phyloP scores from a whole-genome alignment of 2,797 vertebrate species.

The Parauchenoglanis ngamensis region DNA sequence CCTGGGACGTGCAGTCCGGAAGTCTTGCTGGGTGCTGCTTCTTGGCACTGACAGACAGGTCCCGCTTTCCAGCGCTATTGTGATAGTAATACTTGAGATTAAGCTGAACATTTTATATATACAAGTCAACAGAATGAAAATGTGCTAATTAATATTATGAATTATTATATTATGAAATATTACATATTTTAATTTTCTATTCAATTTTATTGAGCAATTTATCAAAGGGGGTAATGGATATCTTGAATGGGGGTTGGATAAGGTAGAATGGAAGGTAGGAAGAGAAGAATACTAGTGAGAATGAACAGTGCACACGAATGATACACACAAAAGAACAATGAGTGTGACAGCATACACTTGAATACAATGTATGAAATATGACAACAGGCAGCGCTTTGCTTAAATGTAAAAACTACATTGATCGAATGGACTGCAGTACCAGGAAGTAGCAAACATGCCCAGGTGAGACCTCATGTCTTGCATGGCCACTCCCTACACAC shows the following conservation, averaged over 20 bases:
- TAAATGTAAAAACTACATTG: constrained; percentile 44
- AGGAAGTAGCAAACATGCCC: constrained; percentile 46
- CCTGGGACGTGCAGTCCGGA: too few relatives aligned
- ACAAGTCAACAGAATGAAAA: not conserved
- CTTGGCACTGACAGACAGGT: too few relatives aligned
- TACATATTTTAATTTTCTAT: not conserved
- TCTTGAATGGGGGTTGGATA: not conserved
- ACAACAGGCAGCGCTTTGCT: constrained; percentile 30
- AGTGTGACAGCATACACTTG: constrained; percentile 6
- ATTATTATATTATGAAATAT: not conserved
- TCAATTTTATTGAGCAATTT: constrained; percentile 51
- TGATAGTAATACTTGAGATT: not conserved
- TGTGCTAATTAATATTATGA: not conserved
- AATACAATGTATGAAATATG: constrained; percentile 17
- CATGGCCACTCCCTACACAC: not conserved
- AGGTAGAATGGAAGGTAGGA: not conserved
- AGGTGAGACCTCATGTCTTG: constrained; percentile 25
- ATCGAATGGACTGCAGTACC: constrained; percentile 48
- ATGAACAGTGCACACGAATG: not conserved
- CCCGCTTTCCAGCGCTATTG: too few relatives aligned
- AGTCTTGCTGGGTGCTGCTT: too few relatives aligned
- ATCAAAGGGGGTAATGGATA: constrained; percentile 33
- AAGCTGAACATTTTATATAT: not conserved
- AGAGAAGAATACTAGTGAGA: not conserved
- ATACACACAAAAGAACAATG: not conserved